A percentile compares a stretch with the other conserved stretches of the same genome.
These are phyloP conservation scores for Oopsacas minuta DNA, from an alignment of 37 sponge, comb jelly and placozoan genomes.

Conservation along the genomic window DNA sequence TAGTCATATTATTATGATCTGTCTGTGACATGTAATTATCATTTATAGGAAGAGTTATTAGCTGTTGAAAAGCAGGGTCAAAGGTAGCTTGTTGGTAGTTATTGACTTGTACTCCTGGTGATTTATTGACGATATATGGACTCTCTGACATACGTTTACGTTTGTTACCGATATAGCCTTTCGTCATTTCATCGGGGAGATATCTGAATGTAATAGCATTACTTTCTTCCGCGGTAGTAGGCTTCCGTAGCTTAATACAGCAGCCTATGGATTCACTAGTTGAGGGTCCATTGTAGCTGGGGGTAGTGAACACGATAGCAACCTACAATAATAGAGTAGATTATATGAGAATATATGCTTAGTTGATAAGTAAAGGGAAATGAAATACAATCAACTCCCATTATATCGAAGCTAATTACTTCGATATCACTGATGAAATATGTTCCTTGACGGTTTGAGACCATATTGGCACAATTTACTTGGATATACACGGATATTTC, in stretches of 20 bases:
- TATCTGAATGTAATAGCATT: background rate
- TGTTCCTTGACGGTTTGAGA: no score
- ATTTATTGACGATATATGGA: background rate
- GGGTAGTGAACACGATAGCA: background rate
- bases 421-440: no score
- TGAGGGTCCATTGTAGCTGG: background rate
- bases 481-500: no score
- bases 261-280: background rate
- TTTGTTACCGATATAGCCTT: background rate
- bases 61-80: background rate
- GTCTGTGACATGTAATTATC: background rate
- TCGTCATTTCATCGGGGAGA: conserved; percentile 4
- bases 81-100: background rate
- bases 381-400: no score
- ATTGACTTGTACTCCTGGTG: background rate
- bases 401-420: no score
- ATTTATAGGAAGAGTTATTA: background rate
- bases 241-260: conserved; percentile 10
- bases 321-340: background rate
- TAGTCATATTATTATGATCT: background rate
- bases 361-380: no score
- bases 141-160: background rate
- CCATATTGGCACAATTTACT: no score
- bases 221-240: background rate
- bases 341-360: background rate